Evolutionary conservation across 2,797 vertebrate genomes (phyloP), one percentile per base, ranked within the genome.

Genomic region (Heliangelus exortis): DNA sequence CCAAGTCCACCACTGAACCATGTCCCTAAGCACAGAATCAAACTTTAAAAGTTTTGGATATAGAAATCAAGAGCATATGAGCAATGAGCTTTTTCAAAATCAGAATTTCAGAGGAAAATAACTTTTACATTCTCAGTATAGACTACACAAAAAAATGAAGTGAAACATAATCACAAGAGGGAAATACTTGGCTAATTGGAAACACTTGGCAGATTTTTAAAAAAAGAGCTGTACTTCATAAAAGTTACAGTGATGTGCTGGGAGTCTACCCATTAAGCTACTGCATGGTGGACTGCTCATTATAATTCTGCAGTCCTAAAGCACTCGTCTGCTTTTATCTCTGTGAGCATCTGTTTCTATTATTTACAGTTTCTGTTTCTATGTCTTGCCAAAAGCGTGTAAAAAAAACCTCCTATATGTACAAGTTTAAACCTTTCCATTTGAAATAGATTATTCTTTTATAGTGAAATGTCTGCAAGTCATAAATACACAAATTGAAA

Each of bases 391-490:
- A 95, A 93, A 94, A 96, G 84, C 80, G 22, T 93, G 66, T 75
- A 95, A 94, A 55, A 55, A 95, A 94, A n/a, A 20, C 6, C 31
- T 36, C 5, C 39, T 67, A 50, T 92, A 81, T 95, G 89, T 91
- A 90, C 89, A 95, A 97, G 73, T 95, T 96, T 95, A 96, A 97
- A 96, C 69, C 71, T 90, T 96, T 87, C 96, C 72, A 87, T 97
- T 97, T 97, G 91, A 97, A 96, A 92, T 62, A 90, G 79, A 96
- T 98, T 97, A 97, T 95, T 96, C 94, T 96, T 97, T 97, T 97
- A 95, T 96, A 96, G 93, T 96, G 90, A 96, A 97, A 97, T 96
- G 89, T 92, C 95, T 96, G 85, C 57, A 41, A 97, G 97, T 94
- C 92, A 96, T 95, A 94, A 96, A 95, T 92, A 92, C 72, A 96